Evolutionary conservation across 2,888 invertebrate genomes (phyloP).

Genomic region (Stegophylla sp.): DNA sequence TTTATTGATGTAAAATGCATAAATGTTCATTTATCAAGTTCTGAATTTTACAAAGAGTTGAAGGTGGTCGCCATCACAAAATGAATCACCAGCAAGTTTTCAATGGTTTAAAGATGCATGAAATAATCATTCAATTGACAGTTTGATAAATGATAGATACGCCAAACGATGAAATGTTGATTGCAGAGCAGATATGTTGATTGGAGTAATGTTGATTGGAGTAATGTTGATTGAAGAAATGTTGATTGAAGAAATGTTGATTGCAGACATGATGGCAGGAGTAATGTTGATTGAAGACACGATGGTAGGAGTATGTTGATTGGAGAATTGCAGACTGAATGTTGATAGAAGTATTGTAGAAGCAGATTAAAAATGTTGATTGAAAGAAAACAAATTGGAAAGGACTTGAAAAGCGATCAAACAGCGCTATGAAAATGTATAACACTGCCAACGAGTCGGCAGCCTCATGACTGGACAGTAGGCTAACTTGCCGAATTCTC

Average conservation of each 20-base stretch:
- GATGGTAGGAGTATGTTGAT: slow-evolving; percentile 42
- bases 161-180: slow-evolving; percentile 3
- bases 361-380: slow-evolving; percentile 50
- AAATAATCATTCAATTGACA: not conserved
- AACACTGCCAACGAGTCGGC: slow-evolving; percentile 46
- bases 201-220: slow-evolving; percentile 22
- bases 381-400: slow-evolving; percentile 42
- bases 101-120: not conserved
- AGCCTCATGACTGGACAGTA: slow-evolving; percentile 50
- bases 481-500: slow-evolving; percentile 57
- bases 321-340: slow-evolving; percentile 25
- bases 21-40: not conserved
- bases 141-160: not conserved
- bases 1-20: not conserved
- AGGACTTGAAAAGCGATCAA: slow-evolving; percentile 47
- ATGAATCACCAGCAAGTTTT: not conserved
- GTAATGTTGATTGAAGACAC: slow-evolving; percentile 9
- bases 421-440: slow-evolving; percentile 46
- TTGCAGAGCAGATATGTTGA: slow-evolving; percentile 4
- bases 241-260: slow-evolving; percentile 31
- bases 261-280: slow-evolving; percentile 25
- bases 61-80: not conserved
- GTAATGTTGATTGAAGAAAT: not conserved
- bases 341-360: slow-evolving; percentile 46
- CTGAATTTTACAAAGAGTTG: not conserved